Conservation (phyloP, 23 tunicate species). For the Halocynthia aurantium region DNA sequence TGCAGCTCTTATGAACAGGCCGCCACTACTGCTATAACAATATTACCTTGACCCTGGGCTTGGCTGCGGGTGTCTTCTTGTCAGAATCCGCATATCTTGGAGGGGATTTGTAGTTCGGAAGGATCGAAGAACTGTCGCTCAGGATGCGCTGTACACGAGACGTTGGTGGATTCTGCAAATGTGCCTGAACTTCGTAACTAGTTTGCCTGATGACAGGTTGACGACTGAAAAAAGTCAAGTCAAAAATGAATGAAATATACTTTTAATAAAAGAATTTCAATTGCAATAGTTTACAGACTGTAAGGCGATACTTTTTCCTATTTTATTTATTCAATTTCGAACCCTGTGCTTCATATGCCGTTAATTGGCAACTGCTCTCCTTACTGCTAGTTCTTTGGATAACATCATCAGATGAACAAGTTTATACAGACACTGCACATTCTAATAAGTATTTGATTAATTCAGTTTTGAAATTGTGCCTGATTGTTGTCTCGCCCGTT, state of each 20-base stretch:
- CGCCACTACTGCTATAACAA: background rate
- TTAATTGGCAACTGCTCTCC: no score
- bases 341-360: no score
- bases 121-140: background rate
- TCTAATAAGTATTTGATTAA: no score
- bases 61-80: slow-evolving; percentile 11
- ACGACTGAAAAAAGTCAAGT: background rate
- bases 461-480: no score
- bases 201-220: background rate
- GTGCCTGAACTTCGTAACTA: slow-evolving; percentile 7
- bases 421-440: no score
- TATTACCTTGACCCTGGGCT: slow-evolving; percentile 10
- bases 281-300: background rate
- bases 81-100: background rate
- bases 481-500: no score
- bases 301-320: background rate
- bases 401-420: no score
- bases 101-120: slow-evolving; percentile 1
- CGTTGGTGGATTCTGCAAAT: background rate
- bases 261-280: background rate
- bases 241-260: background rate
- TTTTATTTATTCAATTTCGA: background rate
- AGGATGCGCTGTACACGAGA: background rate
- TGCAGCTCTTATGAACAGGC: no score
- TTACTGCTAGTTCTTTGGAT: no score